A percentile compares a stretch with the other conserved stretches of the same genome.
Conservation (phyloP, 2,113 vertebrate genomes). For the Gorsachius goisagi region DNA sequence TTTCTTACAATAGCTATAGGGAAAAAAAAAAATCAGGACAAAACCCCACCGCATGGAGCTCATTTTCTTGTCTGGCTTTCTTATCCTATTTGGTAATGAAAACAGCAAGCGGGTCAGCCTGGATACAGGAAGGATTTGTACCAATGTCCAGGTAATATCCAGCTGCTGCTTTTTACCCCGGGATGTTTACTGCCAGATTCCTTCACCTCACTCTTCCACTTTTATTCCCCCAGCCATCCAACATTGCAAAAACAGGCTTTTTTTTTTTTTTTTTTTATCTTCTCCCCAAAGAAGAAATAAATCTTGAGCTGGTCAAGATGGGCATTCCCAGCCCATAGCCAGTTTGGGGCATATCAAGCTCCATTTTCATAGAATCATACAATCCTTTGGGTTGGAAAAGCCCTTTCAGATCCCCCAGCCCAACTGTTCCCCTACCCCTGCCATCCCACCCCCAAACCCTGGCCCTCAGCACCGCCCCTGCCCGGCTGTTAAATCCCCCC, state of each 20-base stretch:
- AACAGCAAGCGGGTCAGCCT: neutral
- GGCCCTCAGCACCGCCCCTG: too few relatives aligned
- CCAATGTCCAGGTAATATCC: neutral
- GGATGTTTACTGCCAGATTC: neutral
- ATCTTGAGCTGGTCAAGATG: neutral
- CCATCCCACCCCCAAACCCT: too few relatives aligned
- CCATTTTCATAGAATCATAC: neutral
- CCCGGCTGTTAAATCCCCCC: too few relatives aligned
- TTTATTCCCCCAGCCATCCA: neutral
- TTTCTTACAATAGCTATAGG: neutral
- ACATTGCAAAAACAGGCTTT: neutral
- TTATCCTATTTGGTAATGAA: neutral
- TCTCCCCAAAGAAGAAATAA: neutral
- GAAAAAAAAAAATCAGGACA: neutral
- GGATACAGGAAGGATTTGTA: neutral
- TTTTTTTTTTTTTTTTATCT: neutral
- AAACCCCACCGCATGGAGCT: neutral
- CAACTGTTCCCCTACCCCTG: too few relatives aligned
- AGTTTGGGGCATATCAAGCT: conserved; percentile 16
- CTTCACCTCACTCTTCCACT: neutral
- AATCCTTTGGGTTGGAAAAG: too few relatives aligned
- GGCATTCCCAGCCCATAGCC: neutral
- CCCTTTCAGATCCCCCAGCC: too few relatives aligned
- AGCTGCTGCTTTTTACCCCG: neutral
- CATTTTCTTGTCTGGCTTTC: neutral